Evolutionary conservation across 1,140 invertebrate genomes (phyloP), one percentile per base, ranked within the genome.

Genomic region (Sminthurinus signatus): DNA sequence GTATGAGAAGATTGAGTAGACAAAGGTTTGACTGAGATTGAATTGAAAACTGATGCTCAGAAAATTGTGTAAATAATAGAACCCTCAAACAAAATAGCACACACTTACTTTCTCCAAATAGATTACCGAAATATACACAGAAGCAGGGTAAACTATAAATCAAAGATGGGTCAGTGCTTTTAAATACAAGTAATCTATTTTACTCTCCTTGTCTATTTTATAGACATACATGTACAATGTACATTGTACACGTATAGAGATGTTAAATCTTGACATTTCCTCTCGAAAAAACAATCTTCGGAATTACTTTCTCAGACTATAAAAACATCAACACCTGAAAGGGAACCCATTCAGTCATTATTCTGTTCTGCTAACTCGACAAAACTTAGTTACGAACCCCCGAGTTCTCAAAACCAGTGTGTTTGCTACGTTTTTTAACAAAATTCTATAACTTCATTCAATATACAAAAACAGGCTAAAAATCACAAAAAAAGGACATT

Each of bases 111-210:
- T n/a, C n/a, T n/a, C n/a, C n/a, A n/a, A n/a, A n/a, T n/a, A n/a
- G n/a, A n/a, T n/a, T n/a, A n/a, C n/a, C n/a, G n/a, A n/a, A n/a
- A n/a, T n/a, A n/a, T n/a, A n/a, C n/a, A n/a, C n/a, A n/a, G n/a
- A n/a, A n/a, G n/a, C n/a, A n/a, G n/a, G n/a, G n/a, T n/a, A n/a
- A n/a, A n/a, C 63, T 46, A 65, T 65, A 59, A 65, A 65, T 60
- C 57, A 59, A 50, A 27, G 52, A 64, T 42, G 62, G 63, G 63
- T 65, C 63, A 65, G 63, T 51, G 63, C 56, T 65, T 65, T 65
- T 65, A 65, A 59, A 65, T 65, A 57, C 50, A 28, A 51, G 51
- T 51, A 65, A 65, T 65, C 63, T 55, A 58, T 65, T 65, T 65
- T 60, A 54, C n/a, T n/a, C n/a, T n/a, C n/a, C n/a, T n/a, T n/a